phyloP scores from a whole-genome alignment of 2,888 invertebrate genomes.

The Lepidochrysops patricia region DNA sequence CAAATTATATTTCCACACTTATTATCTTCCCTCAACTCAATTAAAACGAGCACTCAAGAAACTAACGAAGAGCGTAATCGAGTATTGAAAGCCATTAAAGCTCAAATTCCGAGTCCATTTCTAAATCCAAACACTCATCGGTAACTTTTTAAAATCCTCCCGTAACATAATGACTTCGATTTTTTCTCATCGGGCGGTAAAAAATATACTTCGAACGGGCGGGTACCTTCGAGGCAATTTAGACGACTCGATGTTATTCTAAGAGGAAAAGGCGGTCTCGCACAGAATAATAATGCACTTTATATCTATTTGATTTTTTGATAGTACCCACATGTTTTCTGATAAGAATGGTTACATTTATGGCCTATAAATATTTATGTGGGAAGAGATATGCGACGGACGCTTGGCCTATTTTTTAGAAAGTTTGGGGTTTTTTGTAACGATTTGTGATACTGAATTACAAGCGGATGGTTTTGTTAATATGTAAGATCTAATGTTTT shows the following conservation, averaged over 20 bases:
- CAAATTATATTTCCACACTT: no score
- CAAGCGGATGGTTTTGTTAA: no score
- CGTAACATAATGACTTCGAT: constrained; percentile 5
- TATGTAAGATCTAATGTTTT: no score
- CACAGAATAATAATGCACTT: constrained; percentile 9
- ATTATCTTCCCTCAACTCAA: neutral
- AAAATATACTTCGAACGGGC: constrained; percentile 2
- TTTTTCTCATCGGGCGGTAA: neutral
- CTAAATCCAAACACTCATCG: neutral
- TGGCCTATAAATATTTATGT: constrained; percentile 10
- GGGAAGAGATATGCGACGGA: neutral
- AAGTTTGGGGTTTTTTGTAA: neutral
- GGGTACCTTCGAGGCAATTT: neutral
- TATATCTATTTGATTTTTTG: constrained; percentile 11
- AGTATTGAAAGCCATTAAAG: neutral
- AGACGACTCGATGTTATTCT: neutral
- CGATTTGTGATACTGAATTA: neutral
- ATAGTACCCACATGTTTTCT: constrained; percentile 11
- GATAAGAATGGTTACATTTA: constrained; percentile 3
- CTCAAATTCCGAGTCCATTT: neutral
- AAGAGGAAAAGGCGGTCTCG: constrained; percentile 7
- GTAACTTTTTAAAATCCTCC: constrained; percentile 7
- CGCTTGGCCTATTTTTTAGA: neutral
- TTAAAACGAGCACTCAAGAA: neutral
- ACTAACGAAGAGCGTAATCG: neutral